phyloP scores from a whole-genome alignment of 2,888 invertebrate species.

The Tiphia femorata region DNA sequence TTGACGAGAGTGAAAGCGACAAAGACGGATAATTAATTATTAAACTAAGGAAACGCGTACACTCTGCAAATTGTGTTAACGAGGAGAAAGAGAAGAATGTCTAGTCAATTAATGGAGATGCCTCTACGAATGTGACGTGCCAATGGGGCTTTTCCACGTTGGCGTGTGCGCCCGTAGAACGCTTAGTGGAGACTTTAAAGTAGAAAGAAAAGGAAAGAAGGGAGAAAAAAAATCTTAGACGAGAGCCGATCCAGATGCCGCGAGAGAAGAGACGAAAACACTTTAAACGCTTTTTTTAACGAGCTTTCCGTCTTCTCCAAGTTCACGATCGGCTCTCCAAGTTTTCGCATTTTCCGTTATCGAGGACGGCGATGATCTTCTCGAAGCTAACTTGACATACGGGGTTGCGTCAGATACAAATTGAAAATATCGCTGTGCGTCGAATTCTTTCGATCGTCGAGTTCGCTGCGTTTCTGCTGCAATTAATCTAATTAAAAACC shows the following conservation, averaged over 20 bases:
- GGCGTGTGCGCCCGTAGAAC: slow-evolving; percentile 38
- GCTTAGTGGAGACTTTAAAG: slow-evolving; percentile 14
- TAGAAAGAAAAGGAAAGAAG: neutral
- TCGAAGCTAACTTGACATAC: slow-evolving; percentile 17
- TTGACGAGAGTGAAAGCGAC: neutral
- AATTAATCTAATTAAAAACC: too few relatives aligned
- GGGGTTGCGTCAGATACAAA: slow-evolving; percentile 2
- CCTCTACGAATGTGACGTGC: slow-evolving; percentile 57
- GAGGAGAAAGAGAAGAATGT: slow-evolving; percentile 48
- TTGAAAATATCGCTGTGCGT: neutral
- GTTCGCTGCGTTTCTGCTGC: too few relatives aligned
- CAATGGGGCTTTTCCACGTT: slow-evolving; percentile 20
- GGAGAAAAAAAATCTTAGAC: slow-evolving; percentile 15
- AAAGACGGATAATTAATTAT: neutral
- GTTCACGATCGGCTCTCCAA: slow-evolving; percentile 34
- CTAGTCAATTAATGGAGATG: slow-evolving; percentile 67
- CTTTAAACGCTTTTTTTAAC: slow-evolving; percentile 36
- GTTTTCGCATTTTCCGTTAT: slow-evolving; percentile 10
- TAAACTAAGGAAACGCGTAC: neutral
- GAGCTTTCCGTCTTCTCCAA: slow-evolving; percentile 46
- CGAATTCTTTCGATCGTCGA: neutral
- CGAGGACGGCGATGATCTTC: slow-evolving; percentile 10
- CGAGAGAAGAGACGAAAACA: too few relatives aligned
- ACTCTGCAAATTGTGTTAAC: slow-evolving; percentile 17
- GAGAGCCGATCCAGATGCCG: too few relatives aligned